Evolutionary conservation across 2,888 invertebrate genomes (phyloP), one percentile per base, ranked within the genome.

Genomic region (Drosophila parthenogenetica): DNA sequence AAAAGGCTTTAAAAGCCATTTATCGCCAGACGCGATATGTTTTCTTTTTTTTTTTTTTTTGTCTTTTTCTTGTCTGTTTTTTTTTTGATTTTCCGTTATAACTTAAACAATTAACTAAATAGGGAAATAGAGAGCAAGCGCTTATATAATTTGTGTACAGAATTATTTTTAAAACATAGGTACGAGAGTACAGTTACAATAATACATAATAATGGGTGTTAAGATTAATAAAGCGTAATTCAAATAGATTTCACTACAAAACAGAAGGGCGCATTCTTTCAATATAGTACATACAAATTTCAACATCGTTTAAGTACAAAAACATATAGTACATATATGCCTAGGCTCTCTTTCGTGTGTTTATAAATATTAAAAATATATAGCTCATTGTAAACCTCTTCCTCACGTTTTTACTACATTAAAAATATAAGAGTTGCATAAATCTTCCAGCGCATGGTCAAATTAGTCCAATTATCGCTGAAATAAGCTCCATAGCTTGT

Each of bases 401-500:
- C 45, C 40, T 55, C 62, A 45, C 11, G 40, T 43, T 39, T 17
- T 59, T 49, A 39, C 87, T 89, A 90, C 90, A 90, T 90, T 64
- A 90, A 76, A 79, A 90, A 85, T 77, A 90, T 85, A 77, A 90
- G 74, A 74, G 90, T 89, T 66, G 80, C 90, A 58, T 90, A 86
- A 65, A 86, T 69, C 60, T 77, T 84, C 87, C 87, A 88, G 71
- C 87, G 82, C 13, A 17, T 22, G 5, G 69, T 70, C 16, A 87
- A 49, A 22, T 72, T 77, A 25, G 61, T 63, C 84, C 88, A 88
- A 84, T 90, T 91, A 94, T 93, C 94, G 93, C 80, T 93, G 93
- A 90, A 93, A 94, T 79, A 94, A 92, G 72, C 93, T 92, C 87
- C 92, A 92, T 17, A 92, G 83, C 67, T 92, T 92, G 55, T 92